Evolutionary conservation across 2,888 invertebrate genomes (phyloP).

Genomic region (Apantesis nais): DNA sequence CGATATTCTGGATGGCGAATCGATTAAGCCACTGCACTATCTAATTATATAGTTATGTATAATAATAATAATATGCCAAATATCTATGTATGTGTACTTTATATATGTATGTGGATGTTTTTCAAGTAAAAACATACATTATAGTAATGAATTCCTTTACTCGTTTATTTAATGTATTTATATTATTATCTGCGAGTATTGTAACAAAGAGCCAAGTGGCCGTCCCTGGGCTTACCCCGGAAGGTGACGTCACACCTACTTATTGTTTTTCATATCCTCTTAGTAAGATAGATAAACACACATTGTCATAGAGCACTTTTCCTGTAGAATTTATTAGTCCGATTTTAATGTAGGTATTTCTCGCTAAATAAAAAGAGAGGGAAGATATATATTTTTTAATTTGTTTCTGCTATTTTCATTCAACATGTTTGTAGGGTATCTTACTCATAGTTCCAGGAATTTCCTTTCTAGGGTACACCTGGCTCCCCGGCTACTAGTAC

Average conservation of each 20-base stretch:
- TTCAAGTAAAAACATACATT: not conserved
- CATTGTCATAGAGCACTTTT: not conserved
- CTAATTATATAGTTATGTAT: not conserved
- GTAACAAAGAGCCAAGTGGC: not conserved
- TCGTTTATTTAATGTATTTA: not conserved
- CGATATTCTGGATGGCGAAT: too few species aligned
- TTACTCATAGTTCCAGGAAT: too few species aligned
- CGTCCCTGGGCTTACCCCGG: not conserved
- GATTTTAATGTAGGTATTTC: not conserved
- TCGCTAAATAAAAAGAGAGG: too few species aligned
- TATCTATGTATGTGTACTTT: not conserved
- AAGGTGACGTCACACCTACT: not conserved
- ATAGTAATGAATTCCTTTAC: not conserved
- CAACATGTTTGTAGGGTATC: too few species aligned
- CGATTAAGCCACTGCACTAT: too few species aligned
- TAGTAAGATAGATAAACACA: not conserved
- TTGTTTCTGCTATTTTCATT: too few species aligned
- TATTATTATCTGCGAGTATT: not conserved
- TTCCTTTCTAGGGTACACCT: too few species aligned
- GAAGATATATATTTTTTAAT: too few species aligned
- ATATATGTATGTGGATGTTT: not conserved
- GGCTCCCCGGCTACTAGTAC: too few species aligned
- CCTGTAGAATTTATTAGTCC: not conserved
- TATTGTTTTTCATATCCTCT: not conserved
- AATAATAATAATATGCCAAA: not conserved